A percentile compares a stretch with the other conserved stretches of the same genome.
These are phyloP conservation scores for Chironomus riparius DNA, from an alignment of 2,888 invertebrate species.

Conservation along the genomic window DNA sequence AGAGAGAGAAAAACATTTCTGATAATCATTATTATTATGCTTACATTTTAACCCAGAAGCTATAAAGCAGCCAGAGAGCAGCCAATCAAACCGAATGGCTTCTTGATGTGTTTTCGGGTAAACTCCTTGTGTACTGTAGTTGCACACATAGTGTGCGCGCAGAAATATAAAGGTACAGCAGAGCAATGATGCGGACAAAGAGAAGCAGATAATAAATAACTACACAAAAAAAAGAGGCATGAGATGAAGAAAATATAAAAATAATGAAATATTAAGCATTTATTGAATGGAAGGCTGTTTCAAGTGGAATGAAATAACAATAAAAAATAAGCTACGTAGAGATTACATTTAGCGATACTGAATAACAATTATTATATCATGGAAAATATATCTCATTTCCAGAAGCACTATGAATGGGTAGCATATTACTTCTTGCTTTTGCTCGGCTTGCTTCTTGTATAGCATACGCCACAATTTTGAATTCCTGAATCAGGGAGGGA, in stretches of 20 bases:
- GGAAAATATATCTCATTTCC: slow-evolving; percentile 10
- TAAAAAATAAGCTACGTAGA: neutral
- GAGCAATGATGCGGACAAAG: neutral
- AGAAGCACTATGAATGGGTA: slow-evolving; percentile 16
- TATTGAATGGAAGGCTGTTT: slow-evolving; percentile 4
- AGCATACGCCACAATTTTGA: slow-evolving; percentile 3
- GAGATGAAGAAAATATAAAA: neutral
- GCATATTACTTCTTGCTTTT: neutral
- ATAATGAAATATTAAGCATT: slow-evolving; percentile 19
- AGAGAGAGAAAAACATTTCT: neutral
- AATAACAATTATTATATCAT: slow-evolving; percentile 26
- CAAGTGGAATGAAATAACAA: slow-evolving; percentile 3
- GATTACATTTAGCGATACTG: slow-evolving; percentile 21
- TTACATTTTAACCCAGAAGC: slow-evolving; percentile 25
- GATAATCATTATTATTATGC: slow-evolving; percentile 25
- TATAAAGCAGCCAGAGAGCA: slow-evolving; percentile 20
- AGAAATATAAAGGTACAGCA: neutral
- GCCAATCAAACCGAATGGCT: slow-evolving; percentile 22
- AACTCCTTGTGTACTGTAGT: neutral
- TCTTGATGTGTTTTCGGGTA: slow-evolving; percentile 10
- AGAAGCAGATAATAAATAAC: slow-evolving; percentile 8
- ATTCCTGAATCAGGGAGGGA: too few species aligned
- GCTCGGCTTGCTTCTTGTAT: neutral
- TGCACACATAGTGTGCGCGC: neutral
- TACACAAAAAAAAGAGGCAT: neutral